Conservation (phyloP, 2,888 invertebrate genomes). For the Andrena haemorrhoa region DNA sequence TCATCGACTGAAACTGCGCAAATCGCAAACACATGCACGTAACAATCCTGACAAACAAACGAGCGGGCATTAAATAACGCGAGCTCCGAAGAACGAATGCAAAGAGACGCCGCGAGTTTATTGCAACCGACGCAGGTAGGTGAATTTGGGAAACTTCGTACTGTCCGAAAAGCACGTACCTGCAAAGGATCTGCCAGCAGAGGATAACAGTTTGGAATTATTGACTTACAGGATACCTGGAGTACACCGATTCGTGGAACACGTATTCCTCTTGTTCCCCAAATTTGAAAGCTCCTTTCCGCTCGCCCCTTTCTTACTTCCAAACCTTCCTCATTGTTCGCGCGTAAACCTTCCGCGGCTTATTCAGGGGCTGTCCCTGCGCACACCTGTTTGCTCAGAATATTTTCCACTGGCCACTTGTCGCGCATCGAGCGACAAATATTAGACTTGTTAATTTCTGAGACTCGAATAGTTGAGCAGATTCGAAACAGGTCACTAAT, state of each 20-base stretch:
- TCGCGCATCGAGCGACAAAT: no score
- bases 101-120: not conserved
- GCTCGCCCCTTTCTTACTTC: not conserved
- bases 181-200: not conserved
- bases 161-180: conserved; percentile 4
- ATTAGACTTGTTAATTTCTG: no score
- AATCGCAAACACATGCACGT: not conserved
- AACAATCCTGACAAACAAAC: not conserved
- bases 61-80: not conserved
- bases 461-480: no score
- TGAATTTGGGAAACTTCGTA: not conserved
- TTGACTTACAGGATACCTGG: conserved; percentile 25
- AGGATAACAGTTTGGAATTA: conserved; percentile 39
- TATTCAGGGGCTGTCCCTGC: no score
- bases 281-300: not conserved
- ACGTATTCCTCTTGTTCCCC: not conserved
- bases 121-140: not conserved
- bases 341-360: not conserved
- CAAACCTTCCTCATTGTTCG: not conserved
- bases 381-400: no score
- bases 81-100: not conserved
- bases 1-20: no score
- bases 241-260: not conserved
- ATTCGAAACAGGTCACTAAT: no score
- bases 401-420: no score